Conservation (phyloP, 2,888 invertebrate species). For the Callosobruchus maculatus region DNA sequence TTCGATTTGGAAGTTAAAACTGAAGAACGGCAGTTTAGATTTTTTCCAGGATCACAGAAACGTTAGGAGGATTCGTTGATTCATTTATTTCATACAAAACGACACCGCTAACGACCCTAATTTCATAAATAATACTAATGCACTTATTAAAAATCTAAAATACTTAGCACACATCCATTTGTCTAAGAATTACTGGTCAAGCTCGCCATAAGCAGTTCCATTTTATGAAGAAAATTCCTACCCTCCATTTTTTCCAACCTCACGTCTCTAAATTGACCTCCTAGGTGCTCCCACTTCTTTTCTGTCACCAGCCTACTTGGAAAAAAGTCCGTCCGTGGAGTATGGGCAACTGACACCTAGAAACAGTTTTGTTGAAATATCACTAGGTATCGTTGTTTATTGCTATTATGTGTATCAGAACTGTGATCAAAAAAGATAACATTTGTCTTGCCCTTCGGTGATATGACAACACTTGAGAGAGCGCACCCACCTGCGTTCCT, state of each 20-base stretch:
- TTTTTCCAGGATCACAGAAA: too few species aligned
- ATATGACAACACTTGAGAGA: too few species aligned
- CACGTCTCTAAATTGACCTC: conserved; percentile 88
- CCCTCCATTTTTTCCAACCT: conserved; percentile 94
- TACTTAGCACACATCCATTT: not conserved
- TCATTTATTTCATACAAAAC: not conserved
- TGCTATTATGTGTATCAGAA: too few species aligned
- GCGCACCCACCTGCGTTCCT: conserved; percentile 66
- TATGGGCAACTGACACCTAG: conserved; percentile 78
- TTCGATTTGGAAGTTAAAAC: too few species aligned
- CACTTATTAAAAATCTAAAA: too few species aligned
- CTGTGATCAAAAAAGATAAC: too few species aligned
- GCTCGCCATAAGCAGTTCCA: conserved; percentile 93
- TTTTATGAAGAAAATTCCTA: conserved; percentile 92
- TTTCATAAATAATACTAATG: not conserved
- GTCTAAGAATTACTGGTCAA: conserved; percentile 65
- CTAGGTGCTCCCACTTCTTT: conserved; percentile 90
- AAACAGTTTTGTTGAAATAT: not conserved
- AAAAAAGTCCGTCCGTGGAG: conserved; percentile 84
- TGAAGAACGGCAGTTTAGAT: too few species aligned
- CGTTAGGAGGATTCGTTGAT: too few species aligned
- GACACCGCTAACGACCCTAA: not conserved
- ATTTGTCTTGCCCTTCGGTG: too few species aligned
- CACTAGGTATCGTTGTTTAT: too few species aligned
- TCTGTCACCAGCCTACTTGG: conserved; percentile 84